Conservation (phyloP, 2,888 invertebrate species). For the Hypercompe scribonia region DNA sequence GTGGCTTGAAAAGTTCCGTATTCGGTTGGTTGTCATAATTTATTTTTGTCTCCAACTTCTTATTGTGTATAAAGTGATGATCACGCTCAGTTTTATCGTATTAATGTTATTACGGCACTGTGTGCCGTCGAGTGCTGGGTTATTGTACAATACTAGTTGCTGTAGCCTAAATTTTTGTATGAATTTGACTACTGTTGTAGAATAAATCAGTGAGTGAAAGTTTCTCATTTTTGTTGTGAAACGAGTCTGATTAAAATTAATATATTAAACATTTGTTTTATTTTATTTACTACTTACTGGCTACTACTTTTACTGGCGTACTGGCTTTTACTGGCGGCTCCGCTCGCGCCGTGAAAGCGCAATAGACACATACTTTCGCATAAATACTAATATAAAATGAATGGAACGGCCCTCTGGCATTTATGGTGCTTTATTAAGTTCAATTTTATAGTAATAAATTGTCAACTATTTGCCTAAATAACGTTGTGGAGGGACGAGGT, state of each 20-base stretch:
- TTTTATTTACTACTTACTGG: too few relatives aligned
- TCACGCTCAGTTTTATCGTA: slow-evolving; percentile 59
- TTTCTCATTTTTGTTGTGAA: slow-evolving; percentile 82
- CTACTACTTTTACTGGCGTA: too few relatives aligned
- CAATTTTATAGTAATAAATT: too few relatives aligned
- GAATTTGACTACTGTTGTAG: slow-evolving; percentile 68
- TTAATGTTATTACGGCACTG: slow-evolving; percentile 63
- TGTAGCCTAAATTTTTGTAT: slow-evolving; percentile 65
- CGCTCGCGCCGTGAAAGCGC: too few relatives aligned
- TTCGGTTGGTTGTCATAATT: slow-evolving; percentile 36
- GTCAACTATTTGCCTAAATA: too few relatives aligned
- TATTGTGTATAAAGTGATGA: slow-evolving; percentile 48
- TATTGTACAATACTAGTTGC: slow-evolving; percentile 68
- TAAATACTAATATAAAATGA: too few relatives aligned
- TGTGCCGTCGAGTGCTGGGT: slow-evolving; percentile 63
- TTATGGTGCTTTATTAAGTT: too few relatives aligned
- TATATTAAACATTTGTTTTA: slow-evolving; percentile 66
- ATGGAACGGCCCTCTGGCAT: too few relatives aligned
- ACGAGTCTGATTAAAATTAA: slow-evolving; percentile 85
- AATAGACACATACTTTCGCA: too few relatives aligned
- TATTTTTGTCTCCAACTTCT: slow-evolving; percentile 37
- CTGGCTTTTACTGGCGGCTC: too few relatives aligned
- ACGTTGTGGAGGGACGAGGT: too few relatives aligned
- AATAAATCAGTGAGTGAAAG: slow-evolving; percentile 67
- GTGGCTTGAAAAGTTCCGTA: slow-evolving; percentile 73